These are phyloP conservation scores for Lagopus muta DNA, from an alignment of 2,113 vertebrate genomes.

Conservation along the genomic window DNA sequence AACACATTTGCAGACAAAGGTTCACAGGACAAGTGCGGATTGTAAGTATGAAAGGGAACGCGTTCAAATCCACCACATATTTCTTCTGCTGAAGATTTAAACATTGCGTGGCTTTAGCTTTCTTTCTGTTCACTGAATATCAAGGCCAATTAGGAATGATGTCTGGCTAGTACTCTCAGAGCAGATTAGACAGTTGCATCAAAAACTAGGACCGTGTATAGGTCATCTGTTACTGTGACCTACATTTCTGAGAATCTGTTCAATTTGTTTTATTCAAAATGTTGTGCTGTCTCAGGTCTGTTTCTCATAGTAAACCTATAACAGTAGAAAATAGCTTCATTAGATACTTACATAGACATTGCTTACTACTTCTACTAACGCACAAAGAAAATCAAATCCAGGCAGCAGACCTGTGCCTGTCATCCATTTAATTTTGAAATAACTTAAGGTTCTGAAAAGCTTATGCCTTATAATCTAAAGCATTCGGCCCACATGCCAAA, in stretches of 20 bases:
- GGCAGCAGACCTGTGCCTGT: slow-evolving; percentile 37
- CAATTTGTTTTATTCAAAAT: slow-evolving; percentile 67
- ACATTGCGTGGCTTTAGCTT: slow-evolving; percentile 67
- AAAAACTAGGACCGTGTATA: slow-evolving; percentile 65
- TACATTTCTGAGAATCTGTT: slow-evolving; percentile 73
- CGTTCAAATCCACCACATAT: slow-evolving; percentile 25
- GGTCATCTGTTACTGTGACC: slow-evolving; percentile 72
- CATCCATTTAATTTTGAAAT: slow-evolving; percentile 65
- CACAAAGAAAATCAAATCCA: slow-evolving; percentile 55
- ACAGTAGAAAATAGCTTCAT: slow-evolving; percentile 65
- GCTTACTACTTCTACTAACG: slow-evolving; percentile 50
- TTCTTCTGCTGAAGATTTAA: slow-evolving; percentile 63
- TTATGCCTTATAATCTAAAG: slow-evolving; percentile 69
- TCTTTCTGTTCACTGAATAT: slow-evolving; percentile 89
- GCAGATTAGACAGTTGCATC: slow-evolving; percentile 85
- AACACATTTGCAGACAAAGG: neutral
- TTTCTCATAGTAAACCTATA: slow-evolving; percentile 40
- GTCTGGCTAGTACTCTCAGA: slow-evolving; percentile 80
- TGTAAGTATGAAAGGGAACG: neutral
- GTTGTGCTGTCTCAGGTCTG: slow-evolving; percentile 14
- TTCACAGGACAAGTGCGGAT: neutral
- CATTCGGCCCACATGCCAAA: slow-evolving; percentile 56
- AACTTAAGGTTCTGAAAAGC: slow-evolving; percentile 66
- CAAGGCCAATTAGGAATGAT: slow-evolving; percentile 86
- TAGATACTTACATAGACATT: slow-evolving; percentile 40